phyloP scores from a whole-genome alignment of 2,888 invertebrate species.

The Furcula furcula region DNA sequence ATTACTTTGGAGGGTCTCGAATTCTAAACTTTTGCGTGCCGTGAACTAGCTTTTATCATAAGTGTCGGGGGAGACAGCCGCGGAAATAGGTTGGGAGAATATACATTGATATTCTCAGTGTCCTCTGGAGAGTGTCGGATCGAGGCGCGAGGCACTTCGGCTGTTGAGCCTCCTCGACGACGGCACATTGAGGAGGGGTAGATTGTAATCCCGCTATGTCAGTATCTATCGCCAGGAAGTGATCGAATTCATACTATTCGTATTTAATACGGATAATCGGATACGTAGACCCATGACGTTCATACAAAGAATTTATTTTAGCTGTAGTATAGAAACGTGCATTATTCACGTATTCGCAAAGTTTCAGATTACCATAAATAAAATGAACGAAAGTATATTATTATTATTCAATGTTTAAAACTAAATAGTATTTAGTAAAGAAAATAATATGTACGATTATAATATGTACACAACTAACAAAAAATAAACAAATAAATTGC shows the following conservation, averaged over 20 bases:
- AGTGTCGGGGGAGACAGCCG: conserved; percentile 29
- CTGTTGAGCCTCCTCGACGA: conserved; percentile 53
- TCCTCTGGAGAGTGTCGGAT: conserved; percentile 48
- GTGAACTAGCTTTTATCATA: conserved; percentile 41
- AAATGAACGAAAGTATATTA: too few relatives aligned
- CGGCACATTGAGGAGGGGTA: conserved; percentile 42
- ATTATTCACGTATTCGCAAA: too few relatives aligned
- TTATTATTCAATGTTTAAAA: too few relatives aligned
- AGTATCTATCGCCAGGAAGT: conserved; percentile 48
- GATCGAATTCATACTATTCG: conserved; percentile 34
- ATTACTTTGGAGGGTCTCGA: conserved; percentile 28
- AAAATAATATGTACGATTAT: too few relatives aligned
- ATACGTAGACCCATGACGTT: too few relatives aligned
- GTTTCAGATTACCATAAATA: too few relatives aligned
- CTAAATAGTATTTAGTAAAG: too few relatives aligned
- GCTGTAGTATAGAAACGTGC: too few relatives aligned
- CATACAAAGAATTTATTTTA: too few relatives aligned
- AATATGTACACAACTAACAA: too few relatives aligned
- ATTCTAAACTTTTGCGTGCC: conserved; percentile 33
- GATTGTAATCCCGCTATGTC: conserved; percentile 65
- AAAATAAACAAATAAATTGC: too few relatives aligned
- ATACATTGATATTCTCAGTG: conserved; percentile 60
- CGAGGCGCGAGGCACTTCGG: conserved; percentile 49
- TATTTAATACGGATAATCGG: background rate
- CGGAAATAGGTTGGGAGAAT: conserved; percentile 34